Conservation (phyloP, 2,888 invertebrate genomes). For the Melinaea marsaeus region DNA sequence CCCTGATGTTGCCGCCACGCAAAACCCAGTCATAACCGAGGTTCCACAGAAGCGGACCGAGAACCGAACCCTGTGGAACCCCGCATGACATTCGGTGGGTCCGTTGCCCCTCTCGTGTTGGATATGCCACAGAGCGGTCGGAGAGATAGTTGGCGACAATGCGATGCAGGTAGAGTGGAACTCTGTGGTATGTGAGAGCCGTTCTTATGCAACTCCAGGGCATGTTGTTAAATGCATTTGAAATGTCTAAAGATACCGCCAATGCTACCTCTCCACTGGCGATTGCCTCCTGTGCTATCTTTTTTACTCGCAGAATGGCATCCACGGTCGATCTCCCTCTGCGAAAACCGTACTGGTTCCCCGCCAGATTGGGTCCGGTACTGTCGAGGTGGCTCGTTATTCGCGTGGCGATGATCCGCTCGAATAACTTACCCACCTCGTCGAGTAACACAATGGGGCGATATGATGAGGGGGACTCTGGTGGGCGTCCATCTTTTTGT, state of each 20-base stretch:
- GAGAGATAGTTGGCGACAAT: too few species aligned
- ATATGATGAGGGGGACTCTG: conserved; percentile 3
- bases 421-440: conserved; percentile 11
- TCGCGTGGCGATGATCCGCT: conserved; percentile 24
- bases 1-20: too few species aligned
- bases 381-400: conserved; percentile 15
- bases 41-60: too few species aligned
- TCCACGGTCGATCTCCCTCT: conserved; percentile 22
- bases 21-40: too few species aligned
- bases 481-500: conserved; percentile 17
- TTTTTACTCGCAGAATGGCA: conserved; percentile 14
- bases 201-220: conserved; percentile 31
- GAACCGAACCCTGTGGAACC: too few species aligned
- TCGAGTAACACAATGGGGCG: too few species aligned
- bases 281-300: conserved; percentile 13
- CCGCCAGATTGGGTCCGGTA: conserved; percentile 20
- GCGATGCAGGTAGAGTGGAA: conserved; percentile 27
- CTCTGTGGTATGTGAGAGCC: conserved; percentile 28
- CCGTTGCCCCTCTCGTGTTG: too few species aligned
- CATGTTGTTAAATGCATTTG: conserved; percentile 34
- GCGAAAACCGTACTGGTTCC: too few species aligned
- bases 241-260: conserved; percentile 33
- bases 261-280: conserved; percentile 26
- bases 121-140: too few species aligned
- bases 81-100: too few species aligned